Conservation (phyloP, 37 sponge, comb jelly and placozoan genomes). For the Spongilla lacustris region DNA sequence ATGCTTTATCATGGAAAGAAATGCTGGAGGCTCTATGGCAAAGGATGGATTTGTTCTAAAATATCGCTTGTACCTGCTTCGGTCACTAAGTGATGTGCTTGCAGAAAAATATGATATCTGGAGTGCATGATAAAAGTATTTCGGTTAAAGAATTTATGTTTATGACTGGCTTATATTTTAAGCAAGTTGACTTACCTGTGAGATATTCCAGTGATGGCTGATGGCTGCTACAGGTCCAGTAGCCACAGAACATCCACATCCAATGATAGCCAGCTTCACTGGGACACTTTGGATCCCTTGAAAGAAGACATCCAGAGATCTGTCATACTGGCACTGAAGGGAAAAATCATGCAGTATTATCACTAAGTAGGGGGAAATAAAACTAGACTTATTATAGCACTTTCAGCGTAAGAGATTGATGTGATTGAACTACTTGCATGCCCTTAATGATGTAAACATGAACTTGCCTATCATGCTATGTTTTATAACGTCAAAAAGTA, state of each 20-base stretch:
- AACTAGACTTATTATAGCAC: too few species aligned
- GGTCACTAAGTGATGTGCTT: neutral
- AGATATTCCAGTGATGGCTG: slow-evolving; percentile 35
- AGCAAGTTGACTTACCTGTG: slow-evolving; percentile 11
- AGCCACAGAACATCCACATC: slow-evolving; percentile 48
- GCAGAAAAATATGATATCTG: slow-evolving; percentile 26
- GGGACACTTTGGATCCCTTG: neutral
- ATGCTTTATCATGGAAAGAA: neutral
- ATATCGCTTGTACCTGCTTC: slow-evolving; percentile 14
- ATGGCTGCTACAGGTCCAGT: slow-evolving; percentile 36
- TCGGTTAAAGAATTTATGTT: too few species aligned
- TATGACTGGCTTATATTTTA: too few species aligned
- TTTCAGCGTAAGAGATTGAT: too few species aligned
- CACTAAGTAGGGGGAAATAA: neutral
- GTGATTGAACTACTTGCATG: too few species aligned
- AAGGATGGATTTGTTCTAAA: slow-evolving; percentile 14
- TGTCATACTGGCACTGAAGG: slow-evolving; percentile 9
- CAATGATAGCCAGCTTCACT: slow-evolving; percentile 9
- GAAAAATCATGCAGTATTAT: neutral
- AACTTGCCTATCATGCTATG: too few species aligned
- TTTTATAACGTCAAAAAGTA: too few species aligned
- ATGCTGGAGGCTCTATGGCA: neutral
- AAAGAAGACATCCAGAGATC: slow-evolving; percentile 27
- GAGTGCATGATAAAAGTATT: neutral
- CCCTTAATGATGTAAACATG: too few species aligned